These are phyloP conservation scores for Helicoverpa assulta DNA, from an alignment of 2,888 invertebrate genomes.

Conservation along the genomic window DNA sequence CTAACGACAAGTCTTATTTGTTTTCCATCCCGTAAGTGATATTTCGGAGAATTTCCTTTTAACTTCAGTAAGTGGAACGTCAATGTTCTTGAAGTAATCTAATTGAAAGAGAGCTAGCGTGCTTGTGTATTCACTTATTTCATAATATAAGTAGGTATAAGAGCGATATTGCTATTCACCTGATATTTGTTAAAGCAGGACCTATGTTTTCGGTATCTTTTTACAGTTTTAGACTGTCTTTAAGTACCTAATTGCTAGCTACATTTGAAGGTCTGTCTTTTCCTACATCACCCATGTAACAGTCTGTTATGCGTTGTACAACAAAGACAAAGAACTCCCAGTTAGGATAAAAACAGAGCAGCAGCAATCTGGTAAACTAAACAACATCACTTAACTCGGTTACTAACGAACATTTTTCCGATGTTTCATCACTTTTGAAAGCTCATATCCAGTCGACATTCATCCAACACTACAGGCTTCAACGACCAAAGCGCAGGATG, in stretches of 20 bases:
- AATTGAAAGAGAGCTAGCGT: constrained; percentile 32
- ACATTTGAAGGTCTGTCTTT: too few species aligned
- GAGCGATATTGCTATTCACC: background rate
- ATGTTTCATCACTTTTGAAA: constrained; percentile 38
- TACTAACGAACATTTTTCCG: constrained; percentile 31
- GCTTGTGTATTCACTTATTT: constrained; percentile 13
- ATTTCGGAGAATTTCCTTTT: constrained; percentile 23
- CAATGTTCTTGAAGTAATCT: constrained; percentile 51
- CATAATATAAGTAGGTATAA: constrained; percentile 29
- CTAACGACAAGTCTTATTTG: constrained; percentile 10
- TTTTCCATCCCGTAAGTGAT: constrained; percentile 25
- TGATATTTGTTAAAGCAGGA: background rate
- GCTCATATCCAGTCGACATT: constrained; percentile 35
- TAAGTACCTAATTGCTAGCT: too few species aligned
- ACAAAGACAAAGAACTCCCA: too few species aligned
- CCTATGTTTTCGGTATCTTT: too few species aligned
- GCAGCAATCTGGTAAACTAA: constrained; percentile 8
- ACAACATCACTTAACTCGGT: constrained; percentile 9
- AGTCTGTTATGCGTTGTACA: too few species aligned
- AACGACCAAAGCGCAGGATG: constrained; percentile 65
- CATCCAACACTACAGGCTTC: constrained; percentile 55
- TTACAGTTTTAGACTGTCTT: too few species aligned
- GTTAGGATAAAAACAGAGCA: background rate
- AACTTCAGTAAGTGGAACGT: constrained; percentile 35
- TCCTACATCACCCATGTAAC: too few species aligned